Percentiles rank a stretch among this genome's conserved stretches.
Conservation (phyloP, 2,797 vertebrate species). For the Okamejei kenojei region DNA sequence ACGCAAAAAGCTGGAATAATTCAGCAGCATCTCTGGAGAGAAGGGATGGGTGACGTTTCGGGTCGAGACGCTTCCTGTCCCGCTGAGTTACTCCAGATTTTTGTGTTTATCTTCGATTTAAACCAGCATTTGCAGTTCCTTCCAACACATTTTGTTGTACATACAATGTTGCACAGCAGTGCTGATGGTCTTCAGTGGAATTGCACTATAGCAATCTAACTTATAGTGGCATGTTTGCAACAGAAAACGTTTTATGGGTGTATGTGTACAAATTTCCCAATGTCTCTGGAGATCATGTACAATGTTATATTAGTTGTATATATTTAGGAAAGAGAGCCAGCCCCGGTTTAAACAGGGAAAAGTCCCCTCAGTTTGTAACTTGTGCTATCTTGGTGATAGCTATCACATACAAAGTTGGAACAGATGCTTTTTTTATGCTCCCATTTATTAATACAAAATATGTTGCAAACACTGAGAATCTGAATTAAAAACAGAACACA, state of each 20-base stretch:
- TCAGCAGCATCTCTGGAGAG: too few species aligned
- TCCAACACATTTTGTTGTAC: too few species aligned
- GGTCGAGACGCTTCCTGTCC: too few species aligned
- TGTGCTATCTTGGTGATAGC: neutral
- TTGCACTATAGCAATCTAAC: neutral
- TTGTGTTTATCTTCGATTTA: too few species aligned
- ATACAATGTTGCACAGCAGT: too few species aligned
- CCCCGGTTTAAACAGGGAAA: neutral
- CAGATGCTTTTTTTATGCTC: neutral
- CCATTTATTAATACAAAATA: neutral
- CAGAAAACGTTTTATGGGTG: neutral
- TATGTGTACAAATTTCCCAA: neutral
- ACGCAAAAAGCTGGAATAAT: too few species aligned
- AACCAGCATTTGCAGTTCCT: too few species aligned
- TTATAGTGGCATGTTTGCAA: neutral
- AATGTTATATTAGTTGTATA: neutral
- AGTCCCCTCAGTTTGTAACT: neutral
- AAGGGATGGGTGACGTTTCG: too few species aligned
- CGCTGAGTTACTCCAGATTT: too few species aligned
- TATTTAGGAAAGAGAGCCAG: neutral
- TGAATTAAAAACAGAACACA: neutral
- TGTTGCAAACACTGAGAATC: neutral
- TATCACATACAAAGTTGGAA: neutral
- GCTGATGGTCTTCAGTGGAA: neutral
- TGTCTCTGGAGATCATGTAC: neutral